Conservation (phyloP, 2,888 invertebrate genomes). For the Sinohyriopsis cumingii region DNA sequence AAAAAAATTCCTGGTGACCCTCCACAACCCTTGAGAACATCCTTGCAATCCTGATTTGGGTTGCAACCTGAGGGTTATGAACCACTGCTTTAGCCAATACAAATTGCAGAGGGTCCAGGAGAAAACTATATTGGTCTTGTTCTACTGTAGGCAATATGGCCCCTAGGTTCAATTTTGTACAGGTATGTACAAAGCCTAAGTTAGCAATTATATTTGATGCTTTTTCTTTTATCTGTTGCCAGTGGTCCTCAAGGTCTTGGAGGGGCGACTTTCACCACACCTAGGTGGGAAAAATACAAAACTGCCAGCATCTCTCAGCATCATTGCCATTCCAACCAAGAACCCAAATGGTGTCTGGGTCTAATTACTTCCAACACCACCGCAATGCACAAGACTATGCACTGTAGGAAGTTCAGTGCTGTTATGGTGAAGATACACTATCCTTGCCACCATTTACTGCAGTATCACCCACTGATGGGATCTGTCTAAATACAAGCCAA, state of each 20-base stretch:
- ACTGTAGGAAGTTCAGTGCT: too few species aligned
- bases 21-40: too few species aligned
- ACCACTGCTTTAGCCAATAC: too few species aligned
- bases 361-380: constrained; percentile 14
- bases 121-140: constrained; percentile 5
- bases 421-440: too few species aligned
- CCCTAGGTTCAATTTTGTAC: neutral
- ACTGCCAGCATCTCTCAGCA: too few species aligned
- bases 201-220: neutral
- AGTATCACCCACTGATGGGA: too few species aligned
- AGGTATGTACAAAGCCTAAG: neutral
- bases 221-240: constrained; percentile 24
- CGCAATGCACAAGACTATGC: too few species aligned
- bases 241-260: constrained; percentile 59
- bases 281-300: constrained; percentile 3
- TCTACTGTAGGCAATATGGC: constrained; percentile 4
- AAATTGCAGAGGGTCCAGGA: neutral
- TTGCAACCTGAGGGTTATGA: too few species aligned
- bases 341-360: constrained; percentile 62
- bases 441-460: too few species aligned
- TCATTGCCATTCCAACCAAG: constrained; percentile 18
- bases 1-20: too few species aligned
- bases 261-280: constrained; percentile 51
- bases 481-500: too few species aligned
- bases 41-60: too few species aligned